These are phyloP conservation scores for Pseudoatta argentina DNA, from an alignment of 1,140 invertebrate genomes.

Conservation along the genomic window DNA sequence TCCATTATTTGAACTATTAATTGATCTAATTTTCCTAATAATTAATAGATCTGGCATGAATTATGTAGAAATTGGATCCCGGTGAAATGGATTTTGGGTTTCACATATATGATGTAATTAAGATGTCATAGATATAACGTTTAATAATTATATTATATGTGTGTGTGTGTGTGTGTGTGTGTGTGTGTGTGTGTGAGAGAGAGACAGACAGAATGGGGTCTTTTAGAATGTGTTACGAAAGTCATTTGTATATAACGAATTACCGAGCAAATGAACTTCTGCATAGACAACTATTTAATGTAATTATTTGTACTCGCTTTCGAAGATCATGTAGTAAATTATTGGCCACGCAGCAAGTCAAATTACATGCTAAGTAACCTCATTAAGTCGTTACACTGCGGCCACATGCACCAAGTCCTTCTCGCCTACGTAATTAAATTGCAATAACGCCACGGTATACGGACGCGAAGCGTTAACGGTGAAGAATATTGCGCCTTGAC, in stretches of 20 bases:
- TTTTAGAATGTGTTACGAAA: neutral
- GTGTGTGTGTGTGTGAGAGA: too few relatives aligned
- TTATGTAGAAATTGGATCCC: too few relatives aligned
- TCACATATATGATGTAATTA: too few relatives aligned
- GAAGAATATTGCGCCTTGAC: constrained; percentile 36
- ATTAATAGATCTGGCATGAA: too few relatives aligned
- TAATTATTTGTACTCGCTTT: constrained; percentile 21
- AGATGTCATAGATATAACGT: too few relatives aligned
- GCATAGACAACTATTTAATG: constrained; percentile 15
- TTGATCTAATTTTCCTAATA: too few relatives aligned
- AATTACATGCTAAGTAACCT: constrained; percentile 27
- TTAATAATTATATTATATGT: too few relatives aligned
- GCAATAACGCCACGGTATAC: constrained; percentile 6
- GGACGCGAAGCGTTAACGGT: neutral
- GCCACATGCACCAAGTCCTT: neutral
- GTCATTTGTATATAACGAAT: neutral
- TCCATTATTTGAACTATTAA: too few relatives aligned
- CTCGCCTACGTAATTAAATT: constrained; percentile 40
- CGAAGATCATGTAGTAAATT: neutral
- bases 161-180: too few relatives aligned
- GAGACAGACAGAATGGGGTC: too few relatives aligned
- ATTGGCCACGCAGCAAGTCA: constrained; percentile 11
- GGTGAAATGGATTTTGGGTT: too few relatives aligned
- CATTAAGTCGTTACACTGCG: neutral
- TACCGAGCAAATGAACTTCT: neutral